phyloP scores from a whole-genome alignment of 2,113 vertebrate species.

The Poeciliopsis prolifica region DNA sequence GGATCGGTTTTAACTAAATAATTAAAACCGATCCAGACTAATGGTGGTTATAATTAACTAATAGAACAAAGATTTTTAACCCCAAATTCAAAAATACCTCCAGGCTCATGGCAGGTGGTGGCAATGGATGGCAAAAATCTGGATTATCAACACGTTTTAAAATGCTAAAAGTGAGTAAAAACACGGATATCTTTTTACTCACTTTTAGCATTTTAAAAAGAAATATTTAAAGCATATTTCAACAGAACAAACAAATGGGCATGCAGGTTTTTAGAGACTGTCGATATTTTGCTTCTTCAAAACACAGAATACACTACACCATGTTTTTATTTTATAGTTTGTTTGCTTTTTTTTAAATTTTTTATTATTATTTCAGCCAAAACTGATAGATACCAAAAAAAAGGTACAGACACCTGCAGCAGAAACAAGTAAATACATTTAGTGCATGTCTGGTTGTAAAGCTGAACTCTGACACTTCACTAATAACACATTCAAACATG shows the following conservation, averaged over 20 bases:
- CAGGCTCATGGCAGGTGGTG: too few relatives aligned
- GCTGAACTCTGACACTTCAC: constrained; percentile 13
- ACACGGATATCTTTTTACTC: too few relatives aligned
- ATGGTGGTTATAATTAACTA: too few relatives aligned
- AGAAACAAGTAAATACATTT: constrained; percentile 2
- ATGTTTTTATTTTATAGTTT: neutral
- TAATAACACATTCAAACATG: constrained; percentile 14
- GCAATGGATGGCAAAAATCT: too few relatives aligned
- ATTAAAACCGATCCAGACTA: too few relatives aligned
- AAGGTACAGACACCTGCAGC: neutral
- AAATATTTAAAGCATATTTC: neutral
- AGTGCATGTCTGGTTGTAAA: constrained; percentile 9
- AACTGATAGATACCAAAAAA: neutral
- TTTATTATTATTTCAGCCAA: neutral
- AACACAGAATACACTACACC: neutral
- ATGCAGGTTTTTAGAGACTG: neutral
- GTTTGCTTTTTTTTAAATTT: neutral
- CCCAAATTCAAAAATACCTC: too few relatives aligned
- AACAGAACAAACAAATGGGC: neutral
- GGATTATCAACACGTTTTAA: too few relatives aligned
- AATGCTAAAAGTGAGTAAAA: too few relatives aligned
- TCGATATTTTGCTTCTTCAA: neutral
- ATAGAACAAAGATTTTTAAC: too few relatives aligned
- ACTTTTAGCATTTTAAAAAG: too few relatives aligned
- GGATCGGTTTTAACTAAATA: too few relatives aligned